Base-by-base conservation (phyloP, 2,888 invertebrate species). In the Phoenoteleia sp. region DNA sequence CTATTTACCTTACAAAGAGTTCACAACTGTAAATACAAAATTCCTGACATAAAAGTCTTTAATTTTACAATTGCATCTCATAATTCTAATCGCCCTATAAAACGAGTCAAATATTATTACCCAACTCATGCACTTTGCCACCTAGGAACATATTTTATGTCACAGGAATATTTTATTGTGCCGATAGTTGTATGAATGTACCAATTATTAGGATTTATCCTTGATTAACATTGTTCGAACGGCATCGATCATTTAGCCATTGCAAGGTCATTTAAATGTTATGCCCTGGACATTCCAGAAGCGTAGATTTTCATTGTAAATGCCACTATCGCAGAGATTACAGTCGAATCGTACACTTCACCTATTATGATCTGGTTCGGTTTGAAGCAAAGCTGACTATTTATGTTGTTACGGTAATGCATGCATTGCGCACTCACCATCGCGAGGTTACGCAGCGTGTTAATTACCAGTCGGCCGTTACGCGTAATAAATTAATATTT, bases 401-500 rank as follows among this genome's bases (percentile, higher is more conserved):
- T 92, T 92, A 91, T 92, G 92, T 91, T 91, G 89, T 87, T 87
- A 89, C 90, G 86, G 90, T 91, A 91, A 91, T 91, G 90, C 90
- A 91, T 91, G 91, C 90, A 91, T 92, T 90, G 90, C 89, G 89
- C 89, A 89, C 90, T 89, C 89, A 88, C 87, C 89, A 88, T 89
- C 90, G 88, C 90, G 89, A 84, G 90, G 89, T 90, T 90, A 89
- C 89, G 84, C 86, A 89, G 87, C 90, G 90, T 92, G 92, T 92
- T 92, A 92, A 92, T 92, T 92, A 92, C 91, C 84, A 84, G 84
- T 86, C 86, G 88, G 85, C 89, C 90, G 90, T 90, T 91, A 90
- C 85, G 89, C 88, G 87, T 89, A 89, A 91, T 92, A 92, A 92
- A 92, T 92, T 92, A 92, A 92, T 92, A 92, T 92, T 92, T 92